Evolutionary conservation across 2,797 vertebrate genomes (phyloP), one percentile per base, ranked within the genome.

Genomic region (Podarcis lilfordi): DNA sequence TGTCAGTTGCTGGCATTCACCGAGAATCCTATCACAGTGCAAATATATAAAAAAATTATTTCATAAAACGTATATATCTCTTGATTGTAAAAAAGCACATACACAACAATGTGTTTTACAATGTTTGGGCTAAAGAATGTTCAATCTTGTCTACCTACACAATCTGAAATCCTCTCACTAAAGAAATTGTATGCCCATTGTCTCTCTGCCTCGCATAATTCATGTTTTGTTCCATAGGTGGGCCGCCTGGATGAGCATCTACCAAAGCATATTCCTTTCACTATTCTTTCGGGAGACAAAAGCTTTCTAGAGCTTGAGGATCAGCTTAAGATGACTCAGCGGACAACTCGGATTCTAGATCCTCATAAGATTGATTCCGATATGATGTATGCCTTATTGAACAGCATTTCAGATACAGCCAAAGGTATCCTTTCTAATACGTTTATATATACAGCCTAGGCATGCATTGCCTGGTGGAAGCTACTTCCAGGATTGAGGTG

Each of bases 251-350:
- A 98, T 96, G 97, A 96, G 85, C 96, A 96, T 40, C 91, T 98
- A 64, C 97, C 97, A 88, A 98, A 97, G 92, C 97, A 98, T 87
- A 98, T 98, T 93, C 97, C 97, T 93, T 97, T 98, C 93, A 97
- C 97, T 84, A 75, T 98, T 87, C 97, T 98, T 86, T 97, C 97
- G 86, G 97, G 97, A 95, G 97, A 98, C 93, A 97, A 97, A 96
- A 96, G 97, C 90, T 98, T 98, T 91, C 92, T 97, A 93, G 97
- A 97, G 89, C 90, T 98, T 82, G 96, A 98, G 93, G 92, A 86
- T 92, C 97, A 98, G 37, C 97, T 98, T 91, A 97, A 97, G 95
- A 96, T 97, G 95, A 97, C 97, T 21, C 97, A 97, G 93, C 95
- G 97, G 32, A 86, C 96, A 91, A 96, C 95, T 92, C 96, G 93